Percentiles rank a stretch among this genome's conserved stretches.
phyloP scores from a whole-genome alignment of 1,140 invertebrate genomes.

The Caenorhabditis brenneri region DNA sequence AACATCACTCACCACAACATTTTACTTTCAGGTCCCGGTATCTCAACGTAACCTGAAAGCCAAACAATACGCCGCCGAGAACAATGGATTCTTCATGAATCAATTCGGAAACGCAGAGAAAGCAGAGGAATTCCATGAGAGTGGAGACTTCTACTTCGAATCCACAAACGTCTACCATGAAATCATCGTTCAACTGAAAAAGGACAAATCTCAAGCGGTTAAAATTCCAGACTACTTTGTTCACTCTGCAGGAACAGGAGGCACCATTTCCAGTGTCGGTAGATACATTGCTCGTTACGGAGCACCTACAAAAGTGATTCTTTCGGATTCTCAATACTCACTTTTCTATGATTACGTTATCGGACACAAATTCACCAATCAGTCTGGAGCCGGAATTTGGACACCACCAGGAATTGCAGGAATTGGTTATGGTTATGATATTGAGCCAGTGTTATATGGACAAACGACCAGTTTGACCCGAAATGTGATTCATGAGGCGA shows the following conservation, averaged over 20 bases:
- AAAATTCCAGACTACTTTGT: slow-evolving; percentile 60
- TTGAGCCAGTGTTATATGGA: slow-evolving; percentile 54
- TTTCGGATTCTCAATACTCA: slow-evolving; percentile 60
- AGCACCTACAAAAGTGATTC: slow-evolving; percentile 55
- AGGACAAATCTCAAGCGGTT: neutral
- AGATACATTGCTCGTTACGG: slow-evolving; percentile 60
- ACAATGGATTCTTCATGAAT: slow-evolving; percentile 61
- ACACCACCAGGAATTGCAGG: slow-evolving; percentile 60
- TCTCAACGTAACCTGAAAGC: slow-evolving; percentile 50
- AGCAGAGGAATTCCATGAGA: slow-evolving; percentile 61
- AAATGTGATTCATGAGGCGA: slow-evolving; percentile 59
- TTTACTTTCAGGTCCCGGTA: slow-evolving; percentile 38
- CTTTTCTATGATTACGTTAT: slow-evolving; percentile 63
- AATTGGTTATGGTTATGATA: slow-evolving; percentile 61
- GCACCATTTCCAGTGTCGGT: slow-evolving; percentile 62
- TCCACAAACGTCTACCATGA: slow-evolving; percentile 61
- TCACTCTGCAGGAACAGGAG: slow-evolving; percentile 61
- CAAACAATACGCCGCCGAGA: slow-evolving; percentile 54
- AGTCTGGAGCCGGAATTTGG: slow-evolving; percentile 55
- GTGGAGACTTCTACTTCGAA: slow-evolving; percentile 52
- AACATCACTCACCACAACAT: neutral
- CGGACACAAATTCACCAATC: slow-evolving; percentile 57
- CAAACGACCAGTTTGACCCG: slow-evolving; percentile 60
- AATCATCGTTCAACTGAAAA: slow-evolving; percentile 57
- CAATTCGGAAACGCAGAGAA: slow-evolving; percentile 63